Base-by-base conservation (phyloP, 2,797 vertebrate species). In the Coilia nasus region DNA sequence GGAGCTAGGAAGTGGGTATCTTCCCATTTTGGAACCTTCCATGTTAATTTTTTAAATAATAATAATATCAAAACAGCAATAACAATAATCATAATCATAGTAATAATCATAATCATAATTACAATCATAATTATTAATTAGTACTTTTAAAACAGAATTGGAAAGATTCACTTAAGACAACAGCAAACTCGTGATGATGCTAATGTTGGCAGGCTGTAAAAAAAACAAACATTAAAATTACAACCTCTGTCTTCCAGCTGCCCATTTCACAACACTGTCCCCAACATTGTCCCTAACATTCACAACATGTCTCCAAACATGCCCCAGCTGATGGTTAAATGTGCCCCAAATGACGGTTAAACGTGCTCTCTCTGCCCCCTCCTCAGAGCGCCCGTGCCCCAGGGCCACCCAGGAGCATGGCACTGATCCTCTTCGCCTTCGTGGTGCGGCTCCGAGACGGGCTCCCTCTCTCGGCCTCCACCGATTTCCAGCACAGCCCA, bases 341-440 rank as follows among this genome's bases (percentile, higher is more conserved):
- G 25, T 64, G 25, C 23, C 5, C 50, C 50, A 11, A 41, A 78
- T 6, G 50, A 50, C 47, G 14, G 50, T 54, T 54, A 11, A 54
- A 10, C 10, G 7, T 62, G 15, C 31, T 5, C 50, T 7, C 9
- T 85, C 17, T 25, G 87, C 7, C 86, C 86, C 35, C 35, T 41
- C 35, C 35, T 41, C 35, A 41, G 35, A 41, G 2, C 35, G 35
- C 5, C 35, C 94, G 93, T 95, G 94, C 95, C 96, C 94, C 95
- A 95, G 89, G 94, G 87, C 93, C 91, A 86, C 84, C 28, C 91
- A 44, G 91, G 96, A 98, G 94, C 93, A 99, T 98, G 97, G 96
- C 98, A 94, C 94, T 98, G 97, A 99, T 99, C 96, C 93, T 98
- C 88, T 99, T 98, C 87, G 97, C 97, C 89, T 98, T 97, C 0